phyloP scores from a whole-genome alignment of 2,888 invertebrate species.

The Spisula solida region DNA sequence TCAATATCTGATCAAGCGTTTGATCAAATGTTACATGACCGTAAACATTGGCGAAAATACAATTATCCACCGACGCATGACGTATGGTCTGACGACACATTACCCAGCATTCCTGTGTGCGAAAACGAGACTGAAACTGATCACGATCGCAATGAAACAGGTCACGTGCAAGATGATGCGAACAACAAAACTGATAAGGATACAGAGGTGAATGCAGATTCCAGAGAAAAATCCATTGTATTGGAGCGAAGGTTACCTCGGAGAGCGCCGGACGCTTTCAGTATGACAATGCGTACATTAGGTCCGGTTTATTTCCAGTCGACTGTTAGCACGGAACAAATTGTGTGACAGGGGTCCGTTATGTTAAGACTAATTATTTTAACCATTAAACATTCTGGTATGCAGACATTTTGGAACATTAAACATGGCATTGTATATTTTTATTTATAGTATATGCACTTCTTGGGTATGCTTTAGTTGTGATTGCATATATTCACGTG shows the following conservation, averaged over 20 bases:
- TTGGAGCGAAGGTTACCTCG: conserved; percentile 57
- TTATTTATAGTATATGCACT: too few relatives aligned
- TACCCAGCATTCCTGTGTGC: background rate
- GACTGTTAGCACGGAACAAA: conserved; percentile 42
- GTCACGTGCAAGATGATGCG: background rate
- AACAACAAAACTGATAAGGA: conserved; percentile 9
- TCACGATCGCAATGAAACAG: background rate
- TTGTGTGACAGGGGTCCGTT: background rate
- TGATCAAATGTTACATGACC: conserved; percentile 70
- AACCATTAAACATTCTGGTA: too few relatives aligned
- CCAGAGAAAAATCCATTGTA: conserved; percentile 59
- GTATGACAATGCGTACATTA: conserved; percentile 68
- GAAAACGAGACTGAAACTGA: background rate
- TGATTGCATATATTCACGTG: too few relatives aligned
- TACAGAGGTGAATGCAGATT: background rate
- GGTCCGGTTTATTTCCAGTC: conserved; percentile 72
- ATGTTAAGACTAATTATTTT: too few relatives aligned
- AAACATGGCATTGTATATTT: too few relatives aligned
- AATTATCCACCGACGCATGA: conserved; percentile 46
- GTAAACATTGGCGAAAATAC: conserved; percentile 67
- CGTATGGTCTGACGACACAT: background rate
- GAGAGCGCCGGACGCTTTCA: conserved; percentile 46
- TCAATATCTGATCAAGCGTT: conserved; percentile 68
- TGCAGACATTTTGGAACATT: too few relatives aligned
- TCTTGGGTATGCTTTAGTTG: too few relatives aligned